Base-by-base conservation (phyloP, 2,797 vertebrate genomes). In the Dendrocincla fuliginosa region DNA sequence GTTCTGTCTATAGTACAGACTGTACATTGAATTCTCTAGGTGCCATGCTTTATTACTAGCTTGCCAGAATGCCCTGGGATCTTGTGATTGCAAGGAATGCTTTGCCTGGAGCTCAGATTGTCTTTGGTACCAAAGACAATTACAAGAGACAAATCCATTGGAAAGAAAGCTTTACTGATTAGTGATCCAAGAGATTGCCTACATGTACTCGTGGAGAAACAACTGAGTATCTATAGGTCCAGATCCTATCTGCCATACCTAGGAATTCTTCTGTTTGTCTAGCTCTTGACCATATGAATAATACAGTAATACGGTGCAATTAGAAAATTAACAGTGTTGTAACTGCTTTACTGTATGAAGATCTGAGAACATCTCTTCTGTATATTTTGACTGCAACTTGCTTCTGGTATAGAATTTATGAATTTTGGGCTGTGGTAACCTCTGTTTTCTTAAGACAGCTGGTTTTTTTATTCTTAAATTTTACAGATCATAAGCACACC, bases 401-500 rank as follows among this genome's bases (percentile, higher is more conserved):
- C 18, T 61, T 61, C 41, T 90, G 32, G 30, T 59, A 63, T 10
- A 64, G 52, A 74, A 37, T 39, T 83, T 57, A 9, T 78, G 56
- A 65, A 37, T 90, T 87, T 56, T 25, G 32, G 44, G 61, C 74
- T 91, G 23, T 57, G 27, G 24, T 81, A 81, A 87, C 24, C 35
- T 69, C 76, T 79, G 14, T 56, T 80, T 89, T 76, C 61, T 79
- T 77, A 35, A 63, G 44, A 78, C 22, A 60, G 4, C n/a, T 70
- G 37, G 6, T 33, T 0, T 6, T 84, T 94, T 78, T 96, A 19
- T 91, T 89, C 84, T 42, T 90, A 2, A 76, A 89, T 91, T 68
- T 91, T 89, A 33, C 79, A 99, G 98, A 98, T 99, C 96, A 98
- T 99, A 98, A 98, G 98, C 97, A 98, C 98, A 93, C 98, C 98